phyloP scores from a whole-genome alignment of 1,140 invertebrate species.

The Colletes gigas region DNA sequence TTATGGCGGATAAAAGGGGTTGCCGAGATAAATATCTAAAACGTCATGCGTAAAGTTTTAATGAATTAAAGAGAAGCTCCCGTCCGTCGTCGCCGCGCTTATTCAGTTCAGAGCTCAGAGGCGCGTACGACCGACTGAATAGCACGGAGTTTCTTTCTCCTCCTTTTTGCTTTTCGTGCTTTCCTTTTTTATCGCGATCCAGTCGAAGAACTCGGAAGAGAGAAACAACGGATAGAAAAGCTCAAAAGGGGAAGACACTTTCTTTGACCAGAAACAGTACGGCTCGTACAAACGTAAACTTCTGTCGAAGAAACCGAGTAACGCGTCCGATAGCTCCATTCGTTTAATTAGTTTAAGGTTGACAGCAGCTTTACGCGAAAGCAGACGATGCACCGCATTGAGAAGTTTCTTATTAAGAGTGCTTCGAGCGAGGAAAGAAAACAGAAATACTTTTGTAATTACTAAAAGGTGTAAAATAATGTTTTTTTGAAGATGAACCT shows the following conservation, averaged over 20 bases:
- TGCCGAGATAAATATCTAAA: conserved; percentile 64
- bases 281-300: not conserved
- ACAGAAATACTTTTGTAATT: too few species aligned
- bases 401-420: too few species aligned
- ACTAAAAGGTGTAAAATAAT: too few species aligned
- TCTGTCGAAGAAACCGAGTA: conserved; percentile 1
- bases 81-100: conserved; percentile 44
- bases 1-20: conserved; percentile 46
- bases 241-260: conserved; percentile 22
- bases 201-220: conserved; percentile 9
- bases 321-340: not conserved
- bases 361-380: too few species aligned
- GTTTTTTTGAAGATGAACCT: too few species aligned
- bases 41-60: conserved; percentile 66
- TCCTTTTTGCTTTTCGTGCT: not conserved
- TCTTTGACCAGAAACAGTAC: conserved; percentile 9
- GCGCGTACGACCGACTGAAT: conserved; percentile 29
- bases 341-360: not conserved
- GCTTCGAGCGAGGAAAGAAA: not conserved
- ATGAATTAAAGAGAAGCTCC: conserved; percentile 66
- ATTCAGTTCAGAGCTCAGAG: conserved; percentile 47
- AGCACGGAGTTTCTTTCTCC: not conserved
- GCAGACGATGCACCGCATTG: too few species aligned
- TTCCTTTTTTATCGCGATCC: not conserved
- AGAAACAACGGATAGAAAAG: conserved; percentile 14